phyloP scores from a whole-genome alignment of 1,140 invertebrate species.

The Tetragnatha versicolor region DNA sequence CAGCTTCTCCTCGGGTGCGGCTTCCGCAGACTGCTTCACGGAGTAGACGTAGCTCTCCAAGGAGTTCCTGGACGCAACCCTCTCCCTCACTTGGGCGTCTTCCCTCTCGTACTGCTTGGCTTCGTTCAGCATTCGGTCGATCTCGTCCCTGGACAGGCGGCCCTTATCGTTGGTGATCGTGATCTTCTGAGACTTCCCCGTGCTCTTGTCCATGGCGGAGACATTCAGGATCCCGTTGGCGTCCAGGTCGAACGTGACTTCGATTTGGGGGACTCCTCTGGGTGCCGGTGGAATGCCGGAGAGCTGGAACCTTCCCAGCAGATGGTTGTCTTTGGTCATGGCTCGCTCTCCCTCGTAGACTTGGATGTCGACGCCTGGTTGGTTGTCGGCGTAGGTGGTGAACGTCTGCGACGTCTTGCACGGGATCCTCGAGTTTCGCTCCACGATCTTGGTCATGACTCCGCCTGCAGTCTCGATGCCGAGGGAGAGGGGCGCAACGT shows the following conservation, averaged over 20 bases:
- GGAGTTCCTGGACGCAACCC: slow-evolving; percentile 61
- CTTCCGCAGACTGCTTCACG: slow-evolving; percentile 55
- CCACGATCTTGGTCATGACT: slow-evolving; percentile 73
- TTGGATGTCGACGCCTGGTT: slow-evolving; percentile 78
- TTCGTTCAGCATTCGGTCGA: slow-evolving; percentile 66
- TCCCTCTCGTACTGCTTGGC: slow-evolving; percentile 84
- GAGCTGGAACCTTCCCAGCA: slow-evolving; percentile 63
- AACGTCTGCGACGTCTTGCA: slow-evolving; percentile 77
- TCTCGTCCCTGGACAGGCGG: slow-evolving; percentile 65
- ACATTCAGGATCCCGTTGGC: slow-evolving; percentile 66
- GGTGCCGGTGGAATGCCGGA: slow-evolving; percentile 66
- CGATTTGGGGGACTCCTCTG: slow-evolving; percentile 70
- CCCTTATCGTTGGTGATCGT: slow-evolving; percentile 69
- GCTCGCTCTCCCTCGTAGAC: slow-evolving; percentile 82
- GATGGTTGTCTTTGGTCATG: slow-evolving; percentile 61
- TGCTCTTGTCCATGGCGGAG: slow-evolving; percentile 70
- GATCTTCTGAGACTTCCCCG: slow-evolving; percentile 92
- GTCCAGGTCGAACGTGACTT: slow-evolving; percentile 71
- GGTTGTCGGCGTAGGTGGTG: slow-evolving; percentile 75
- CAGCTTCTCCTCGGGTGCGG: slow-evolving; percentile 65
- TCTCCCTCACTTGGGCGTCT: slow-evolving; percentile 70
- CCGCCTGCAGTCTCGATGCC: slow-evolving; percentile 70
- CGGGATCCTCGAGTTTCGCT: slow-evolving; percentile 74
- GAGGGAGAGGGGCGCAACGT: slow-evolving; percentile 64
- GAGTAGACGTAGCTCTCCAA: slow-evolving; percentile 59